Percentiles rank a stretch among this genome's conserved stretches.
Evolutionary conservation across 2,888 invertebrate species (phyloP).

Genomic region (Erebia palarica): DNA sequence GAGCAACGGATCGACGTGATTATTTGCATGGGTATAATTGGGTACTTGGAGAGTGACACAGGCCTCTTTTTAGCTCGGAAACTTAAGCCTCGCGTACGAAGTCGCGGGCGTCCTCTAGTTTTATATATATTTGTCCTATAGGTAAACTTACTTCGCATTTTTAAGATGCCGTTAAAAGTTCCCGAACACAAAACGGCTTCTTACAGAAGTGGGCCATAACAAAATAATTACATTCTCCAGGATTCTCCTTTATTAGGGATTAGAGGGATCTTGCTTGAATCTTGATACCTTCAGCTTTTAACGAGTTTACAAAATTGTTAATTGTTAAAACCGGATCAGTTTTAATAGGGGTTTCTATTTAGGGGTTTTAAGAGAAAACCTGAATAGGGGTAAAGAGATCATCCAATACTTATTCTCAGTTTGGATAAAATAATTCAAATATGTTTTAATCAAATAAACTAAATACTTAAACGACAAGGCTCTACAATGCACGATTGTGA

Average conservation of each 20-base stretch:
- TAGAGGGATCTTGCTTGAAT: slow-evolving; percentile 15
- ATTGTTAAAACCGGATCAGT: slow-evolving; percentile 9
- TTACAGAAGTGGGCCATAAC: slow-evolving; percentile 19
- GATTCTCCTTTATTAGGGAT: slow-evolving; percentile 25
- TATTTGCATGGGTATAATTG: no score
- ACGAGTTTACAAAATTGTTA: slow-evolving; percentile 16
- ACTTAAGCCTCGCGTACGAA: no score
- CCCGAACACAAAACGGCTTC: not conserved
- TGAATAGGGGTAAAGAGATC: no score
- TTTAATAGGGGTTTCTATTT: slow-evolving; percentile 1
- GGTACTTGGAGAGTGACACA: no score
- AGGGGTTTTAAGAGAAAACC: not conserved
- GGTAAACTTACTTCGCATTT: not conserved
- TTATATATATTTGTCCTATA: not conserved
- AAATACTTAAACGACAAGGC: no score
- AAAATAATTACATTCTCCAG: slow-evolving; percentile 26
- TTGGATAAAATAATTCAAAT: no score
- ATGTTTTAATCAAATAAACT: no score
- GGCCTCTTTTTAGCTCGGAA: no score
- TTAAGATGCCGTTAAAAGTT: slow-evolving; percentile 16
- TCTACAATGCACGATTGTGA: no score
- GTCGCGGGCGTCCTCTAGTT: no score
- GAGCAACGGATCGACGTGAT: no score
- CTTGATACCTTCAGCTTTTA: slow-evolving; percentile 10
- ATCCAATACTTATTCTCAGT: no score